Conservation (phyloP, 2,797 vertebrate genomes). For the Phalanger gymnotis region DNA sequence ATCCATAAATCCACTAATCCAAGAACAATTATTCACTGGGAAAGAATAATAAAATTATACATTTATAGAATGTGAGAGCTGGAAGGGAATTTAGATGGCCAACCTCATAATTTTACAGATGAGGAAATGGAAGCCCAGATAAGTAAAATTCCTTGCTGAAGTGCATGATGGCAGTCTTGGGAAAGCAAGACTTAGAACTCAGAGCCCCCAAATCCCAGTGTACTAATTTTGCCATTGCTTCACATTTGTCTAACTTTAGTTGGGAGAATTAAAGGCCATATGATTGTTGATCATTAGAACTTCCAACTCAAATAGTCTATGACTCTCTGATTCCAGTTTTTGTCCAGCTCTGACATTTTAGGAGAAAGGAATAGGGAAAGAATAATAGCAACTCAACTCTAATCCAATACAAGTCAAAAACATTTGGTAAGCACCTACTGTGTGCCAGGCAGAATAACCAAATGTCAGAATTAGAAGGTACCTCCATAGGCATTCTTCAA, state of each 20-base stretch:
- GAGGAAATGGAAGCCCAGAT: neutral
- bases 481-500: neutral
- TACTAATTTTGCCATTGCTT: neutral
- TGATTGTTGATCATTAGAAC: neutral
- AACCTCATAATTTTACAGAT: neutral
- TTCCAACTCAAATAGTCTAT: neutral
- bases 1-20: neutral
- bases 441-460: neutral
- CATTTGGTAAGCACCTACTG: neutral
- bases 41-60: neutral
- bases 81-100: neutral
- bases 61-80: neutral
- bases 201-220: neutral
- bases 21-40: neutral
- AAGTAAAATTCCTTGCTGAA: neutral
- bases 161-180: neutral
- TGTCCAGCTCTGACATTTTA: neutral
- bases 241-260: neutral
- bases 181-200: neutral
- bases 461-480: neutral
- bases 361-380: neutral
- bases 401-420: neutral
- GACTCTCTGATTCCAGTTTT: neutral
- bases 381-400: neutral
- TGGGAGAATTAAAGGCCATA: neutral